These are phyloP conservation scores for Gonioctena quinquepunctata DNA, from an alignment of 1,140 invertebrate species.

Conservation along the genomic window DNA sequence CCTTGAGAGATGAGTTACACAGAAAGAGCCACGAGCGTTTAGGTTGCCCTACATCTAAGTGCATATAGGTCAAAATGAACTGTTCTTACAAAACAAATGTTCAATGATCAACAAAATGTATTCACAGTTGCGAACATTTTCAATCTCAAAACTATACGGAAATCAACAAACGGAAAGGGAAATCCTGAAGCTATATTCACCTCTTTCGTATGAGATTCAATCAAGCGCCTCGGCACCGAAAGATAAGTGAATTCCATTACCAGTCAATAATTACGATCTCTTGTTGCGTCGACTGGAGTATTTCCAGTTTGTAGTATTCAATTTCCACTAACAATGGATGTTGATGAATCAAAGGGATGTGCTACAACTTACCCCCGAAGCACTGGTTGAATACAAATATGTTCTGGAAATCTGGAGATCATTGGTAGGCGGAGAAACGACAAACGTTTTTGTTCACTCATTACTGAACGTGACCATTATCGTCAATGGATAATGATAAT, in stretches of 20 bases:
- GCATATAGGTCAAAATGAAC: too few species aligned
- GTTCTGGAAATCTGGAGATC: background rate
- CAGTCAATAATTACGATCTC: slow-evolving; percentile 52
- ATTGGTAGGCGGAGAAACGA: background rate
- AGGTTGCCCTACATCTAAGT: too few species aligned
- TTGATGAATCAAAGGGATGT: slow-evolving; percentile 50
- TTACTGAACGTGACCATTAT: too few species aligned
- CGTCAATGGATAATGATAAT: too few species aligned
- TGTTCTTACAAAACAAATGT: too few species aligned
- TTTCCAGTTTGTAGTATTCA: slow-evolving; percentile 49
- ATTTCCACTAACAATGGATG: slow-evolving; percentile 47
- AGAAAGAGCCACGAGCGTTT: too few species aligned
- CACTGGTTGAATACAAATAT: slow-evolving; percentile 38
- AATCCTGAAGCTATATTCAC: background rate
- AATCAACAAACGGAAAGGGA: background rate
- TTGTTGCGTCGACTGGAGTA: slow-evolving; percentile 43
- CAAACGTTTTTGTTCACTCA: too few species aligned
- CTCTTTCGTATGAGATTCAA: slow-evolving; percentile 27
- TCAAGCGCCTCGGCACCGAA: slow-evolving; percentile 27
- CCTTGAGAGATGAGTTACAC: too few species aligned
- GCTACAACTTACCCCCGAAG: slow-evolving; percentile 28
- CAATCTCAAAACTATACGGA: background rate
- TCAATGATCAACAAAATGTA: too few species aligned
- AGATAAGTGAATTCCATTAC: slow-evolving; percentile 48
- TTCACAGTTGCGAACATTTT: too few species aligned